A percentile compares a stretch with the other conserved stretches of the same genome.
These are phyloP conservation scores for Rhinoptilus africanus DNA, from an alignment of 2,113 vertebrate genomes.

Conservation along the genomic window DNA sequence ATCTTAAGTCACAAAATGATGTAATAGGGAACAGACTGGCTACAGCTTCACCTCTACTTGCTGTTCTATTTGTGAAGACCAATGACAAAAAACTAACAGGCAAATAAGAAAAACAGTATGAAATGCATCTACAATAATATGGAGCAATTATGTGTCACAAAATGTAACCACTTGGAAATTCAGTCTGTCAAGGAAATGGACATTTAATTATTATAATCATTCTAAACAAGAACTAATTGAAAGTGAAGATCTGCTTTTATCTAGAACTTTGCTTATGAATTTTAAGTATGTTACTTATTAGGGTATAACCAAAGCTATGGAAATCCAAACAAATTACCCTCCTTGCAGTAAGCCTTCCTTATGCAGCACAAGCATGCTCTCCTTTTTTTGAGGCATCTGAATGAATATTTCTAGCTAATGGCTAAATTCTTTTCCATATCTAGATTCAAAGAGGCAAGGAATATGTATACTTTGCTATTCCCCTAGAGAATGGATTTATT, in stretches of 20 bases:
- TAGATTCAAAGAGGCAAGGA: slow-evolving; percentile 55
- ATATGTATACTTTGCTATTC: slow-evolving; percentile 45
- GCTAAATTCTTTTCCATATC: slow-evolving; percentile 32
- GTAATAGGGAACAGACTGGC: neutral
- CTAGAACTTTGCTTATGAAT: slow-evolving; percentile 42
- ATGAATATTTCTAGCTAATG: slow-evolving; percentile 47
- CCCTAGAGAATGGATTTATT: slow-evolving; percentile 42
- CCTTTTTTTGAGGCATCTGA: slow-evolving; percentile 23
- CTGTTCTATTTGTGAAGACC: slow-evolving; percentile 14
- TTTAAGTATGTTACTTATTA: slow-evolving; percentile 52
- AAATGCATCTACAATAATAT: slow-evolving; percentile 39
- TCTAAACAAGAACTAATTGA: slow-evolving; percentile 59
- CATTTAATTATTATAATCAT: slow-evolving; percentile 61
- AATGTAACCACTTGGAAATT: slow-evolving; percentile 48
- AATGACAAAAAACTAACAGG: slow-evolving; percentile 22
- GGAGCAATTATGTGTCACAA: slow-evolving; percentile 60
- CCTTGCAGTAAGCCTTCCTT: slow-evolving; percentile 7
- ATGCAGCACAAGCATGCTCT: neutral
- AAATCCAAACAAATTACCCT: slow-evolving; percentile 49
- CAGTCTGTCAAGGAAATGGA: slow-evolving; percentile 50
- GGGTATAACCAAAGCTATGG: slow-evolving; percentile 28
- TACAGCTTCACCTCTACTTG: slow-evolving; percentile 37
- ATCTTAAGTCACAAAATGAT: neutral
- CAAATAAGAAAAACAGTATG: slow-evolving; percentile 33
- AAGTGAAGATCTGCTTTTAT: slow-evolving; percentile 58